Base-by-base conservation (phyloP, 2,797 vertebrate genomes). In the Coregonus sp. region DNA sequence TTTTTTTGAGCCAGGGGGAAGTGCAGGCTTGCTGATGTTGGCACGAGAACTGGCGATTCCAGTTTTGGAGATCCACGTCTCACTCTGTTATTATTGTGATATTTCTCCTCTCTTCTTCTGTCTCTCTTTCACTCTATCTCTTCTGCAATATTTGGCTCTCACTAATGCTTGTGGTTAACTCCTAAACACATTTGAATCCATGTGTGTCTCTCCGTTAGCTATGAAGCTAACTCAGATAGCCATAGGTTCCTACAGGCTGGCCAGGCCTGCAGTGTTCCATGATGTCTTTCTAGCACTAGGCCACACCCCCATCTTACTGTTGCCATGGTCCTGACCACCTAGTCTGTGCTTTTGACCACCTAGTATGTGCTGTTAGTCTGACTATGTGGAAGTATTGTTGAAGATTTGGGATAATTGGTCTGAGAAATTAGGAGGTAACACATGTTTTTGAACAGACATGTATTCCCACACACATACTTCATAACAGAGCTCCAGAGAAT, bases 371-470 rank as follows among this genome's bases (percentile, higher is more conserved):
- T 84, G 79, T 85, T 82, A 59, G 73, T 82, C 35, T 67, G 31
- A 76, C 78, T 84, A 75, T 74, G 80, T 89, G 78, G 74, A 84
- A 85, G 80, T 84, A 81, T 81, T 74, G n/a, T 83, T 72, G 80
- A 71, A 68, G 29, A 74, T 67, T 47, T 66, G 15, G 50, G 80
- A 87, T 89, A 89, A 91, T 89, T 80, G 80, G 84, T 82, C 86
- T 81, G 85, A 86, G 81, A 85, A 89, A 86, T 82, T 67, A 83
- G 86, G 75, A 47, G 40, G 40, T 20, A 91, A 89, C 83, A 86
- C 85, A 89, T 86, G 75, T 78, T 79, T 82, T 40, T 50, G 2
- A 79, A 83, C 85, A 89, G 88, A 86, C 85, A 79, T 86, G 80
- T 82, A 78, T 87, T 87, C 85, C 86, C 84, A 86, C 82, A 85